phyloP scores from a whole-genome alignment of 1,140 invertebrate species.

The Argopecten irradians region DNA sequence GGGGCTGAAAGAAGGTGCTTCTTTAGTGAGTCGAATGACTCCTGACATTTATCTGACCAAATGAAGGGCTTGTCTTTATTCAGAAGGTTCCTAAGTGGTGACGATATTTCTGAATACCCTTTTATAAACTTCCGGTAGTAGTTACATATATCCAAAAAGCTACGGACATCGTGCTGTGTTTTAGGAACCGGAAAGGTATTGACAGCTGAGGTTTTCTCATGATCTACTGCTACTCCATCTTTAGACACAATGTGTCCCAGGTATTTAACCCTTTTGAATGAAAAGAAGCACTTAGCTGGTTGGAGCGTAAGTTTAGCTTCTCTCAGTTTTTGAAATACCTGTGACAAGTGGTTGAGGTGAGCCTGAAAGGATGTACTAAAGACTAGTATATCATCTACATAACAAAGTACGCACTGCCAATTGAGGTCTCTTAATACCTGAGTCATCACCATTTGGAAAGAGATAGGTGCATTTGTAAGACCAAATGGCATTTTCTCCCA shows the following conservation, averaged over 20 bases:
- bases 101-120: slow-evolving; percentile 36
- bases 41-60: slow-evolving; percentile 45
- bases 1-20: slow-evolving; percentile 41
- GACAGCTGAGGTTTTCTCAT: slow-evolving; percentile 33
- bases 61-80: slow-evolving; percentile 48
- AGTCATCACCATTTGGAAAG: slow-evolving; percentile 34
- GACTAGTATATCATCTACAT: slow-evolving; percentile 45
- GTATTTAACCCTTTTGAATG: slow-evolving; percentile 36
- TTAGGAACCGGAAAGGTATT: slow-evolving; percentile 30
- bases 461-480: slow-evolving; percentile 40
- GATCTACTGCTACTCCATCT: slow-evolving; percentile 38
- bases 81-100: neutral
- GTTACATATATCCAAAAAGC: slow-evolving; percentile 29
- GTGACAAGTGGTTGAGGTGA: slow-evolving; percentile 32
- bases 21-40: slow-evolving; percentile 45
- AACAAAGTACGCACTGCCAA: slow-evolving; percentile 44
- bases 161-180: slow-evolving; percentile 29
- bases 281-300: slow-evolving; percentile 52
- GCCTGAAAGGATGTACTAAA: slow-evolving; percentile 35
- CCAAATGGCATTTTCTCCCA: slow-evolving; percentile 45
- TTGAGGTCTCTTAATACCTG: slow-evolving; percentile 29
- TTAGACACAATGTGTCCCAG: slow-evolving; percentile 49
- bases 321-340: slow-evolving; percentile 36
- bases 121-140: slow-evolving; percentile 38
- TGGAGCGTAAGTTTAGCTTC: slow-evolving; percentile 46